A percentile compares a stretch with the other conserved stretches of the same genome.
These are phyloP conservation scores for Cyrtodaria siliqua DNA, from an alignment of 2,888 invertebrate species.

Conservation along the genomic window DNA sequence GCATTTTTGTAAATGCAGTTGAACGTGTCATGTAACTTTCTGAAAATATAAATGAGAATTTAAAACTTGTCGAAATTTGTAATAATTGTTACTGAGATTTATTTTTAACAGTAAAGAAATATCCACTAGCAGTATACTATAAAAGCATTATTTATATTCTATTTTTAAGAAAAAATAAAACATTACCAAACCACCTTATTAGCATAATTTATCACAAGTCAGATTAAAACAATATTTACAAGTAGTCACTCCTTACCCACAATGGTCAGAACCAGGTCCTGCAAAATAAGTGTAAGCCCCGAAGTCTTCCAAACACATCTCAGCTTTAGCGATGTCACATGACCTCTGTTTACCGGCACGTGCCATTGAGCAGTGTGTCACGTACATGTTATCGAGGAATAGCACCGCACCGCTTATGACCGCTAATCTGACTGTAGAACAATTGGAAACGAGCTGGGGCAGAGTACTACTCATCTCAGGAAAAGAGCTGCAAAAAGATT, in stretches of 20 bases:
- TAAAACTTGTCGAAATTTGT: too few species aligned
- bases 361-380: slow-evolving; percentile 11
- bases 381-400: slow-evolving; percentile 14
- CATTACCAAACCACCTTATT: too few species aligned
- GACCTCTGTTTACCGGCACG: slow-evolving; percentile 10
- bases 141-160: too few species aligned
- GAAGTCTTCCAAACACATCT: slow-evolving; percentile 43
- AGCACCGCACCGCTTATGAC: slow-evolving; percentile 10
- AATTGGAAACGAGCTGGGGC: neutral
- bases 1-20: slow-evolving; percentile 37
- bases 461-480: neutral
- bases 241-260: slow-evolving; percentile 48
- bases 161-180: too few species aligned
- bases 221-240: too few species aligned
- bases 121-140: too few species aligned
- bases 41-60: too few species aligned
- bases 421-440: slow-evolving; percentile 20
- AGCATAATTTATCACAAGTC: too few species aligned
- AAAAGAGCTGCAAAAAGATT: neutral
- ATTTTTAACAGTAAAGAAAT: too few species aligned
- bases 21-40: slow-evolving; percentile 34
- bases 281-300: slow-evolving; percentile 36
- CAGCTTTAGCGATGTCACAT: slow-evolving; percentile 22
- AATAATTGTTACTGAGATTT: too few species aligned
- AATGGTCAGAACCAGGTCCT: slow-evolving; percentile 15